Evolutionary conservation across 2,888 invertebrate genomes (phyloP).

Genomic region (Choreutis nemorana): DNA sequence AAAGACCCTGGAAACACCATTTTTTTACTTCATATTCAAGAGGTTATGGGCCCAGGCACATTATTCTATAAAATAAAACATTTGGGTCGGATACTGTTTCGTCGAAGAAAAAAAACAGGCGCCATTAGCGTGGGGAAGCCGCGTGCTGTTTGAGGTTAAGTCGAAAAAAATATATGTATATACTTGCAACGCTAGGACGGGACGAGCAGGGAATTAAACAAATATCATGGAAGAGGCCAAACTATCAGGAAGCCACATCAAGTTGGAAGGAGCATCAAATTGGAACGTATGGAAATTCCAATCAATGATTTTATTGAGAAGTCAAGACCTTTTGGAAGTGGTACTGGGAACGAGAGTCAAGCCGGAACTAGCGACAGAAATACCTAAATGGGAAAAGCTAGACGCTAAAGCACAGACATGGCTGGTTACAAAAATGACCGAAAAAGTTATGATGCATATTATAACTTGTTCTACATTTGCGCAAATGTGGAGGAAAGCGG

Average conservation of each 20-base stretch:
- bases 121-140: neutral
- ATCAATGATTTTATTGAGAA: conserved; percentile 4
- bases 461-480: conserved; percentile 11
- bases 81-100: neutral
- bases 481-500: conserved; percentile 14
- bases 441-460: conserved; percentile 11
- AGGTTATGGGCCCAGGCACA: neutral
- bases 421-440: conserved; percentile 12
- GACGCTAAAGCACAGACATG: conserved; percentile 13
- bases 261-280: conserved; percentile 6
- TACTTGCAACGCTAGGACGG: neutral
- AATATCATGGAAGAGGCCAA: neutral
- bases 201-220: neutral
- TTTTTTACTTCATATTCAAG: no score
- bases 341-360: conserved; percentile 2
- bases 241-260: conserved; percentile 5
- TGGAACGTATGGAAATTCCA: conserved; percentile 9
- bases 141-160: neutral
- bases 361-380: conserved; percentile 1
- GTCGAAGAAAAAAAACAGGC: neutral
- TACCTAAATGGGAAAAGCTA: conserved; percentile 2
- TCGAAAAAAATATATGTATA: neutral
- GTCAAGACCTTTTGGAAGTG: conserved; percentile 3
- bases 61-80: neutral
- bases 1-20: no score